These are phyloP conservation scores for Sarcophaga rosellei DNA, from an alignment of 2,888 invertebrate species.

Conservation along the genomic window DNA sequence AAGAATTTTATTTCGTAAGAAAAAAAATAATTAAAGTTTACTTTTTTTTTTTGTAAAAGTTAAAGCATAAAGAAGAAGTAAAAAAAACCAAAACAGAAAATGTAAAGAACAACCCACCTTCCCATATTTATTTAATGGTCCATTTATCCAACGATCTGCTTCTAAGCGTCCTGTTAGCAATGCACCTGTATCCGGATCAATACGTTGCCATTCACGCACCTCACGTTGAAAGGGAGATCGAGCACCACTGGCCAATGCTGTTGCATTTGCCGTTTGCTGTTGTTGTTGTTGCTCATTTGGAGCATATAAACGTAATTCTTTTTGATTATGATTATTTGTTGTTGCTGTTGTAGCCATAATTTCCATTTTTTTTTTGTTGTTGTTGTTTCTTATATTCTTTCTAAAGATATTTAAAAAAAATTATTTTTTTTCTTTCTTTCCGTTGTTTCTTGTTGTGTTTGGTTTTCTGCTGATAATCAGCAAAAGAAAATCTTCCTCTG, in stretches of 20 bases:
- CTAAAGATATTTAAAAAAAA: background rate
- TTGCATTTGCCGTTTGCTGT: conserved; percentile 45
- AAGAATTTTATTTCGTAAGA: conserved; percentile 28
- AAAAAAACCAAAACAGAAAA: background rate
- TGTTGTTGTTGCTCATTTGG: conserved; percentile 66
- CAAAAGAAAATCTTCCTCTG: background rate
- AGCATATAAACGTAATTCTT: conserved; percentile 74
- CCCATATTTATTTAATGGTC: conserved; percentile 81
- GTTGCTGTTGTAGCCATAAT: conserved; percentile 71
- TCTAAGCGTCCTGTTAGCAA: conserved; percentile 81
- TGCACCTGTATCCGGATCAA: conserved; percentile 81
- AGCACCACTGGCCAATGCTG: conserved; percentile 70
- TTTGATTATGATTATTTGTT: conserved; percentile 77
- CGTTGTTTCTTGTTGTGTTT: background rate
- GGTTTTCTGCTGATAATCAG: background rate
- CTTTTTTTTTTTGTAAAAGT: background rate
- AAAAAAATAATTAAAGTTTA: too few relatives aligned
- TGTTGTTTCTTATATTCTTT: background rate
- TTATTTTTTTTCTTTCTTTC: conserved; percentile 34
- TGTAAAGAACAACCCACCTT: conserved; percentile 76
- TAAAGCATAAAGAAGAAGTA: conserved; percentile 8
- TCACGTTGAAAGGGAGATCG: conserved; percentile 81
- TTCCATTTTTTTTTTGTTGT: conserved; percentile 52
- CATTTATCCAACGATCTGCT: conserved; percentile 82
- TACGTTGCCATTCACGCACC: conserved; percentile 82